Evolutionary conservation across 2,888 invertebrate species (phyloP).

Genomic region (Andrena camellia): DNA sequence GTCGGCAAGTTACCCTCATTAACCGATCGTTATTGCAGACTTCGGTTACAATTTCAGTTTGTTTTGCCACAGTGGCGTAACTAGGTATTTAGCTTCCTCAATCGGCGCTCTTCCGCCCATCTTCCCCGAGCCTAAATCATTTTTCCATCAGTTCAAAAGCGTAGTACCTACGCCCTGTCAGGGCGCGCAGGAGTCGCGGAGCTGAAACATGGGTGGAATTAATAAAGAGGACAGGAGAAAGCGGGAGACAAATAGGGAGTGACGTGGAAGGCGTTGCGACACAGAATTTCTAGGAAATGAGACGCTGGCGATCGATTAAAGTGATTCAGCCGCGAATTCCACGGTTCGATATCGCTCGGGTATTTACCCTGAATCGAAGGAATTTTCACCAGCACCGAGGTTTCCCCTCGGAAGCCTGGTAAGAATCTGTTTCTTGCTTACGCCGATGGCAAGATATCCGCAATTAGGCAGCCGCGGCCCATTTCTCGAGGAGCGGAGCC

Average conservation of each 20-base stretch:
- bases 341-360: neutral
- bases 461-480: conserved; percentile 41
- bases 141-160: too few species aligned
- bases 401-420: neutral
- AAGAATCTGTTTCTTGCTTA: conserved; percentile 32
- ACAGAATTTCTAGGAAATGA: conserved; percentile 19
- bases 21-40: conserved; percentile 45
- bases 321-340: conserved; percentile 8
- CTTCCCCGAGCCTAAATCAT: too few species aligned
- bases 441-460: conserved; percentile 47
- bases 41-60: conserved; percentile 34
- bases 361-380: neutral
- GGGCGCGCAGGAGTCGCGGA: neutral
- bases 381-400: conserved; percentile 11
- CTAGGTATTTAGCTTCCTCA: neutral
- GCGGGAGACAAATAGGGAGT: neutral
- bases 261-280: neutral
- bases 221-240: neutral
- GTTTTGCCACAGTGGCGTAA: conserved; percentile 29
- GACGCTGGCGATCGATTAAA: conserved; percentile 17
- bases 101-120: neutral
- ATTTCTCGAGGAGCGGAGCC: conserved; percentile 34
- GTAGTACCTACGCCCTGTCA: too few species aligned
- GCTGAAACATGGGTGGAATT: neutral
- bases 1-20: conserved; percentile 44